Conservation (phyloP, 2,113 vertebrate species). For the Columbina picui region DNA sequence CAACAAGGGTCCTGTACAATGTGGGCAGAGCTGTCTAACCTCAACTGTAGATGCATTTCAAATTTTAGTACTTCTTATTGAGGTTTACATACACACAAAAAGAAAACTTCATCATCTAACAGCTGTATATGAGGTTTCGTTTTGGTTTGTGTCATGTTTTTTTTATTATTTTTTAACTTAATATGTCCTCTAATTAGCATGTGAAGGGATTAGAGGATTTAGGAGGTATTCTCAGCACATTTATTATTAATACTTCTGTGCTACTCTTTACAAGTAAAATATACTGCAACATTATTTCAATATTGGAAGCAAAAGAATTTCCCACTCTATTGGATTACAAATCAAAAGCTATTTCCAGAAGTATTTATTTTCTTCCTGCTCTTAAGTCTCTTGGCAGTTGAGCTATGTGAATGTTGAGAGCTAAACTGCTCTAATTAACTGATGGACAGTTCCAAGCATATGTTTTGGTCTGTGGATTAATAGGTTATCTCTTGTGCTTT, state of each 20-base stretch:
- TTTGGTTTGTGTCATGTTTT: rapidly evolving
- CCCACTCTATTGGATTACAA: neutral
- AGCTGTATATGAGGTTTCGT: neutral
- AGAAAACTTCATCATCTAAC: neutral
- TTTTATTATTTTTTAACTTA: neutral
- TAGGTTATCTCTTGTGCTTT: constrained; percentile 27
- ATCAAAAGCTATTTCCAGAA: constrained; percentile 21
- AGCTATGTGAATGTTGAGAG: constrained; percentile 4
- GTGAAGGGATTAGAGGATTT: constrained; percentile 4
- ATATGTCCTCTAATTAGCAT: neutral
- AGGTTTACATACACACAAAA: neutral
- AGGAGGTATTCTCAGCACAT: constrained; percentile 8
- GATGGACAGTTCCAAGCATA: constrained; percentile 32
- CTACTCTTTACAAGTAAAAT: constrained; percentile 33
- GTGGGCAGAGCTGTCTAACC: neutral
- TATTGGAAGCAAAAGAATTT: constrained; percentile 26
- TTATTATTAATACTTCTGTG: neutral
- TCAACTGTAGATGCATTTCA: neutral
- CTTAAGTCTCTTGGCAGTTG: constrained; percentile 18
- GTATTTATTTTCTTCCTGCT: constrained; percentile 13
- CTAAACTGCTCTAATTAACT: constrained; percentile 1
- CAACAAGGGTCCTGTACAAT: neutral
- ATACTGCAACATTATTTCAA: neutral
- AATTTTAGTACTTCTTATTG: neutral
- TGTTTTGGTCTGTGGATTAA: constrained; percentile 24